phyloP scores from a whole-genome alignment of 2,797 vertebrate genomes.

The Tachyglossus aculeatus region DNA sequence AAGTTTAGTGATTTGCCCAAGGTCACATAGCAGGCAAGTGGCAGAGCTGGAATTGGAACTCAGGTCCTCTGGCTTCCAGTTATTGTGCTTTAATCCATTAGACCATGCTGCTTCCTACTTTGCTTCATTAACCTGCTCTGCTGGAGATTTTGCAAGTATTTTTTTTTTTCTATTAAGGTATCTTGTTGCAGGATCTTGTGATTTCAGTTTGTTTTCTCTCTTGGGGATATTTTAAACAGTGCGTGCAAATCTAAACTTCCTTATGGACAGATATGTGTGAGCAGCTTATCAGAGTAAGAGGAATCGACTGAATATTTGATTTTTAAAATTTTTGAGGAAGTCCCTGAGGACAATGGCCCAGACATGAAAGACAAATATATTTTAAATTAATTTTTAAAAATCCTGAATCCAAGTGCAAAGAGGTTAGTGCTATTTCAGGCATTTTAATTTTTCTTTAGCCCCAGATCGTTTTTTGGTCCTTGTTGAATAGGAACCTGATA shows the following conservation, averaged over 20 bases:
- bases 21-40: too few species aligned
- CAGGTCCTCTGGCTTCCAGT: too few species aligned
- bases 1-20: too few species aligned
- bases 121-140: too few species aligned
- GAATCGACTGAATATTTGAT: conserved; percentile 4
- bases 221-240: conserved; percentile 16
- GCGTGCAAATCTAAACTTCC: conserved; percentile 16
- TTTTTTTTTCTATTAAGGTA: too few species aligned
- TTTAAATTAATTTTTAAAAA: conserved; percentile 50
- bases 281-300: neutral
- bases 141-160: too few species aligned
- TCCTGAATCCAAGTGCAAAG: conserved; percentile 25
- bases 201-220: neutral
- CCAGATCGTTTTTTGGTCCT: neutral
- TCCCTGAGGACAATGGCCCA: conserved; percentile 35
- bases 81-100: too few species aligned
- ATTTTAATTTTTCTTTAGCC: conserved; percentile 28
- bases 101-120: too few species aligned
- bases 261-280: neutral
- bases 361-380: conserved; percentile 40
- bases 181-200: neutral
- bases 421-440: conserved; percentile 18
- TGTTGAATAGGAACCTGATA: too few species aligned
- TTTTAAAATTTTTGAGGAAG: conserved; percentile 59
- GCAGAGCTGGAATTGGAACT: too few species aligned